Conservation (phyloP, 1,140 invertebrate genomes). For the Pseudomyrmex gracilis region DNA sequence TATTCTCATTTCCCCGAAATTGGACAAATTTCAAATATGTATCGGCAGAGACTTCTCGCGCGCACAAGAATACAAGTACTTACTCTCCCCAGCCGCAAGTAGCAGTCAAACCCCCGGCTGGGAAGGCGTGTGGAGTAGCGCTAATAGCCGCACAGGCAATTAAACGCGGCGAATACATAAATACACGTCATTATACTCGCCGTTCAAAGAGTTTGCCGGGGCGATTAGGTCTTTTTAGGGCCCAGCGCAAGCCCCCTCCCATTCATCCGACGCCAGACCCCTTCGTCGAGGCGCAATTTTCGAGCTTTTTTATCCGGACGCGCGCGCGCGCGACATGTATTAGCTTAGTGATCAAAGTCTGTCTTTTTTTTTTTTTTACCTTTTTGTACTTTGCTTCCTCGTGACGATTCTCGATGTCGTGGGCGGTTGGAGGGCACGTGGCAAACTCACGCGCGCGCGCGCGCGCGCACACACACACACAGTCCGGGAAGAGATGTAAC, state of each 20-base stretch:
- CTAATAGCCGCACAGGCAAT: constrained; percentile 78
- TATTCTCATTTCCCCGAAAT: not conserved
- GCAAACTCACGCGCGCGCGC: not conserved
- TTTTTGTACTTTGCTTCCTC: not conserved
- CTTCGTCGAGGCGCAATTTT: constrained; percentile 31
- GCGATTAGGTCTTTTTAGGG: constrained; percentile 71
- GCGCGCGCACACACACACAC: not conserved
- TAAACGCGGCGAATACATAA: constrained; percentile 79
- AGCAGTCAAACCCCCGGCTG: not conserved
- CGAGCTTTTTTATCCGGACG: constrained; percentile 4
- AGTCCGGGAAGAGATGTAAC: not conserved
- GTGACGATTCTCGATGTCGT: not conserved
- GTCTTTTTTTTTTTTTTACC: not conserved
- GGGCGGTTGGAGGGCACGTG: not conserved
- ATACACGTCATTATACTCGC: constrained; percentile 80
- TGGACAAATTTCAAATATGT: not conserved
- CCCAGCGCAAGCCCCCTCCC: not conserved
- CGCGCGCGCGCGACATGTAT: not conserved
- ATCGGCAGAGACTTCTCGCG: too few relatives aligned
- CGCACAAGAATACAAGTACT: constrained; percentile 9
- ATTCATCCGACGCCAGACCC: constrained; percentile 32
- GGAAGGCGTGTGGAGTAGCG: constrained; percentile 24
- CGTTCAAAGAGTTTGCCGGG: constrained; percentile 74
- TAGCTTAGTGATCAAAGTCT: constrained; percentile 29
- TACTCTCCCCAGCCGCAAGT: constrained; percentile 14